phyloP scores from a whole-genome alignment of 92 coral and sea anemone species.

The Muricea muricata region DNA sequence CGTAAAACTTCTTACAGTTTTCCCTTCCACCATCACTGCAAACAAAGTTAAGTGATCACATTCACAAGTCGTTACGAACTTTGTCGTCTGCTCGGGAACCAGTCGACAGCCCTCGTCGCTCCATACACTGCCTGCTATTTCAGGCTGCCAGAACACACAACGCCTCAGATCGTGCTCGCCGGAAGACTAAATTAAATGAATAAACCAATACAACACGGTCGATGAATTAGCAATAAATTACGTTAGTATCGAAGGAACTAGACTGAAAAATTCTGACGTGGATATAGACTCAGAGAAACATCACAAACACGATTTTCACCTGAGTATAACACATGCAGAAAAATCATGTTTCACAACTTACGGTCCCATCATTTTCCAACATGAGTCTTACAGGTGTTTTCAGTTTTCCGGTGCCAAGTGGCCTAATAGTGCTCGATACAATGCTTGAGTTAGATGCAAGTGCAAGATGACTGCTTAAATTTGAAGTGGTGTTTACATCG shows the following conservation, averaged over 20 bases:
- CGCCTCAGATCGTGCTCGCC: slow-evolving; percentile 51
- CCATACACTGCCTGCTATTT: slow-evolving; percentile 65
- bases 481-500: neutral
- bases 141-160: slow-evolving; percentile 86
- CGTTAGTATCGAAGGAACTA: no score
- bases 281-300: no score
- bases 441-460: slow-evolving; percentile 71
- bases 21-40: slow-evolving; percentile 90
- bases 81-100: slow-evolving; percentile 75
- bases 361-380: slow-evolving; percentile 64
- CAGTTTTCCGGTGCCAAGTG: slow-evolving; percentile 55
- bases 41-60: slow-evolving; percentile 93
- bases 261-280: no score
- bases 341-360: slow-evolving; percentile 47
- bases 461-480: neutral
- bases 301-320: no score
- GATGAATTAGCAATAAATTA: no score
- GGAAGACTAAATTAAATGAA: slow-evolving; percentile 24
- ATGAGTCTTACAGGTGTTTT: slow-evolving; percentile 73
- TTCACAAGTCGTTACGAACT: slow-evolving; percentile 77
- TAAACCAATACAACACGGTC: neutral
- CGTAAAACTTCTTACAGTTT: slow-evolving; percentile 13
- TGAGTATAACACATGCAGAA: no score
- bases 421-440: slow-evolving; percentile 79
- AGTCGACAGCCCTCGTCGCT: slow-evolving; percentile 79